Base-by-base conservation (phyloP, 2,797 vertebrate genomes). In the Eurystomus glaucurus region DNA sequence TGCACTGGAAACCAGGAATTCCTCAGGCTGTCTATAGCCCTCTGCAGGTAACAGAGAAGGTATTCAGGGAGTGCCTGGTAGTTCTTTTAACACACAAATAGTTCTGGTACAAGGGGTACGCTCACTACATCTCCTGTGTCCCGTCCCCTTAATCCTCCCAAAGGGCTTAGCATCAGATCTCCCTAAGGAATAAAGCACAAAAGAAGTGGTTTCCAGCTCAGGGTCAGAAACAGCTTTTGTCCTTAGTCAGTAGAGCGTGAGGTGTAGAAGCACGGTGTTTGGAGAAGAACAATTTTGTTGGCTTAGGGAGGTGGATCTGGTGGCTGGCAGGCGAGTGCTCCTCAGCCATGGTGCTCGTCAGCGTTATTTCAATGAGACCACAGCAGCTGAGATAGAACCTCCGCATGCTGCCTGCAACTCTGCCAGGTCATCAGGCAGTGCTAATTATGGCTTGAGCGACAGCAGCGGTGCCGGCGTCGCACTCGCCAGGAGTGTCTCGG, bases 401-500 rank as follows among this genome's bases (percentile, higher is more conserved):
- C 15, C 58, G 25, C 35, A 5, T 5, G 39, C 55, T 39, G 31
- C 8, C 45, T 58, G 81, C 17, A 6, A 14, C 33, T 43, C 8
- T 17, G 6, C 14, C 45, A 12, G 14, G 35, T 33, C 52, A 5
- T 2, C 46, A 7, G 48, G 41, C 16, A 19, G 41, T 5, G 28
- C 6, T 4, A 3, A 2, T 3, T 10, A 3, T 37, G 37, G 37
- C 37, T 37, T 37, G 14, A 45, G 64, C 4, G 45, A 11, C 39
- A 41, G 3, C 4, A 6, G 43, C 1, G 0, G 2, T 14, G 41
- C 41, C 8, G 28, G 37, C 9, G 55, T 14, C 45, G 6, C 17
- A 48, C 48, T 16, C 26, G 3, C 29, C 14, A 6, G 81, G 74
- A 18, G 37, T 0, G 0, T 31, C 45, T 29, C 10, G 35, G 33